Conservation (phyloP, 2,888 invertebrate genomes). For the Camptogramma bilineatum region DNA sequence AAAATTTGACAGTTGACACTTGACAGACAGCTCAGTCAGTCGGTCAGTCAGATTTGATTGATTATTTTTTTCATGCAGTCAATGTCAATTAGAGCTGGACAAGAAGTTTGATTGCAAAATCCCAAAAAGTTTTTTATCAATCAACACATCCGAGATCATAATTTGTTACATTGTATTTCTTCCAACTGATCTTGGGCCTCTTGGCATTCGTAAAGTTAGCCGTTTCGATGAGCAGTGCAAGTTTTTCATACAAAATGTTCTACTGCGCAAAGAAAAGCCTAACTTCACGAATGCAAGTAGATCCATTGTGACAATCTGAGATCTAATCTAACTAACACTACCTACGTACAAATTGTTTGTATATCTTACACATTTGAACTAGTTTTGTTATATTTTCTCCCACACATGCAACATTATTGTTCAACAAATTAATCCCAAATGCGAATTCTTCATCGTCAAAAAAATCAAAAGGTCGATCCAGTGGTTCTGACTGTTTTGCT, state of each 20-base stretch:
- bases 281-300: too few relatives aligned
- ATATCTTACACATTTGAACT: constrained; percentile 73
- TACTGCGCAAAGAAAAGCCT: too few relatives aligned
- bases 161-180: too few relatives aligned
- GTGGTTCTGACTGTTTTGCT: constrained; percentile 60
- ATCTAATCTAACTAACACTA: too few relatives aligned
- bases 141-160: too few relatives aligned
- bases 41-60: too few relatives aligned
- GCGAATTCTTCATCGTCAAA: constrained; percentile 78
- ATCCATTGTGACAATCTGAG: too few relatives aligned
- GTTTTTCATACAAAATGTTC: too few relatives aligned
- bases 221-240: too few relatives aligned
- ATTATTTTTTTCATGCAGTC: background rate
- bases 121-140: background rate
- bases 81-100: constrained; percentile 15
- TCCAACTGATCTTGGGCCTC: too few relatives aligned
- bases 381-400: constrained; percentile 75
- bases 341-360: background rate
- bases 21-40: too few relatives aligned
- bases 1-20: background rate
- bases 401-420: constrained; percentile 79
- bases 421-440: constrained; percentile 75
- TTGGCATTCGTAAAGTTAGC: too few relatives aligned
- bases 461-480: constrained; percentile 74
- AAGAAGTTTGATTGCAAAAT: constrained; percentile 10